Percentiles rank a stretch among this genome's conserved stretches.
These are phyloP conservation scores for Papilio dardanus DNA, from an alignment of 1,140 invertebrate genomes.

Conservation along the genomic window DNA sequence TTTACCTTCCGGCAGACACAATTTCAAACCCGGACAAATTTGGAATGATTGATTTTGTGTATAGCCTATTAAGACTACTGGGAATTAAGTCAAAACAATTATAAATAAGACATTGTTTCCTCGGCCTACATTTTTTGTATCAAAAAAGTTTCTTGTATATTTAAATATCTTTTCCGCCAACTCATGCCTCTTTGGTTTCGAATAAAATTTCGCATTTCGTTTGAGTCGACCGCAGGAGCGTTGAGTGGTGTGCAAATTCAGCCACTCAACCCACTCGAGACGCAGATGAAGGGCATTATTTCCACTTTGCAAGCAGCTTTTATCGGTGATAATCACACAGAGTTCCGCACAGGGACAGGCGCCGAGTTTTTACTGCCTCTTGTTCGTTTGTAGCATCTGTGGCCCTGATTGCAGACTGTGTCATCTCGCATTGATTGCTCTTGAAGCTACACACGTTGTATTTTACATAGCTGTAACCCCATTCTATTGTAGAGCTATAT, in stretches of 20 bases:
- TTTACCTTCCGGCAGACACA: background rate
- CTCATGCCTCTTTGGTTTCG: background rate
- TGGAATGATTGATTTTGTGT: background rate
- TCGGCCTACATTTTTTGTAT: too few relatives aligned
- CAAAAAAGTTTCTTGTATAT: too few relatives aligned
- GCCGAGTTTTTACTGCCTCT: slow-evolving; percentile 48
- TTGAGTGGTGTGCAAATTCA: slow-evolving; percentile 34
- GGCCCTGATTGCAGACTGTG: slow-evolving; percentile 34
- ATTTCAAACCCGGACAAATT: background rate
- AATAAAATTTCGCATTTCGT: background rate
- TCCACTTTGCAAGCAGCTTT: slow-evolving; percentile 45
- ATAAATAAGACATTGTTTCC: background rate
- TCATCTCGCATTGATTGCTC: slow-evolving; percentile 6
- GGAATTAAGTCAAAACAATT: background rate
- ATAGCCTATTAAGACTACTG: background rate
- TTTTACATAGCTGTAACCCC: background rate
- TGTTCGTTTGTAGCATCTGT: slow-evolving; percentile 41
- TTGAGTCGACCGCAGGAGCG: slow-evolving; percentile 9
- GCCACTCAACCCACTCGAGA: slow-evolving; percentile 41
- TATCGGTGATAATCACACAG: slow-evolving; percentile 52
- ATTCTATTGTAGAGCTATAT: too few relatives aligned
- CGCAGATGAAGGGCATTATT: slow-evolving; percentile 44
- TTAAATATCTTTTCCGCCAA: background rate
- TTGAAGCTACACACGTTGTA: background rate
- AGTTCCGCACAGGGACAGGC: slow-evolving; percentile 44